Evolutionary conservation across 1,140 invertebrate species (phyloP).

Genomic region (Drosophila lowei): DNA sequence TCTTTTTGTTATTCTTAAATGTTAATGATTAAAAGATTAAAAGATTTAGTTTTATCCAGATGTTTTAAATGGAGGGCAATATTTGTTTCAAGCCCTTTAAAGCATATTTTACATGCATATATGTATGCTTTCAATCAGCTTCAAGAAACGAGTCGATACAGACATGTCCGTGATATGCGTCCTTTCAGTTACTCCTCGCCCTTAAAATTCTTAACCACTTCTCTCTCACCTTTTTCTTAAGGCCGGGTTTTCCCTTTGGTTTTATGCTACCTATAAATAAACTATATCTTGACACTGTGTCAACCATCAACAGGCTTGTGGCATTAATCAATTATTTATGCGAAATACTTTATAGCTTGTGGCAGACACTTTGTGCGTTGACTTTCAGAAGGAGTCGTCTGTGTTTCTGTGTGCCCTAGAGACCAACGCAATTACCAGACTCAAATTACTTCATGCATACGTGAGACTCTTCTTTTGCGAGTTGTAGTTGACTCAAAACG

Average conservation of each 20-base stretch:
- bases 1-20: no score
- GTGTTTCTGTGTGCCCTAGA: slow-evolving; percentile 7
- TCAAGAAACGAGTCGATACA: no score
- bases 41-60: no score
- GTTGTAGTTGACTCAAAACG: slow-evolving; percentile 19
- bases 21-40: no score
- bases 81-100: no score
- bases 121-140: no score
- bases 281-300: slow-evolving; percentile 1
- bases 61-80: no score
- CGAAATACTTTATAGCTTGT: slow-evolving; percentile 29
- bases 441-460: slow-evolving; percentile 34
- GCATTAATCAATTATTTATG: slow-evolving; percentile 48
- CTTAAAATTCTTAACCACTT: slow-evolving; percentile 1
- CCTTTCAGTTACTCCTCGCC: no score
- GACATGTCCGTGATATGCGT: no score
- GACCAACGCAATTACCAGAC: slow-evolving; percentile 20
- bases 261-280: slow-evolving; percentile 6
- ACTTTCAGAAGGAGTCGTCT: background rate
- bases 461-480: slow-evolving; percentile 8
- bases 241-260: background rate
- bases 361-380: slow-evolving; percentile 17
- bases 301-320: slow-evolving; percentile 28
- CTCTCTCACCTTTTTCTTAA: background rate
- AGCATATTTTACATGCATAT: no score